These are phyloP conservation scores for Xiphophorus maculatus DNA, from an alignment of 2,113 vertebrate species.

Conservation along the genomic window DNA sequence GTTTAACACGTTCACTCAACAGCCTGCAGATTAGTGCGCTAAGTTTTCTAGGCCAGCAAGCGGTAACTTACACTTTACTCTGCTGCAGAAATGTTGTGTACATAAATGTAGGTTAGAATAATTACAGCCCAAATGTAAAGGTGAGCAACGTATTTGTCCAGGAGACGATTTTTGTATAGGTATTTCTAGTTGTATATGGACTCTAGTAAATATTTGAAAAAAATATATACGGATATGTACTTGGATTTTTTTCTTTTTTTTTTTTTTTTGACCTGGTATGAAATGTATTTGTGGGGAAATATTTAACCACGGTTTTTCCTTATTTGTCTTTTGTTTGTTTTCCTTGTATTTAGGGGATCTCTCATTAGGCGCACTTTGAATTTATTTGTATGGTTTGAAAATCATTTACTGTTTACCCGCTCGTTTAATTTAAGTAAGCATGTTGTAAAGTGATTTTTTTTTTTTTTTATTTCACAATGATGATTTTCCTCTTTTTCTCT, in stretches of 20 bases:
- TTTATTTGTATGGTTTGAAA: constrained; percentile 91
- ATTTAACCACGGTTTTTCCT: constrained; percentile 88
- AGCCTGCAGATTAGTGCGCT: background rate
- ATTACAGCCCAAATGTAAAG: constrained; percentile 85
- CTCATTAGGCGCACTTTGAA: constrained; percentile 89
- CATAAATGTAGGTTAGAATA: constrained; percentile 89
- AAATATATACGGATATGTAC: constrained; percentile 92
- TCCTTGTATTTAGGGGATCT: constrained; percentile 83
- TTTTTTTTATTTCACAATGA: constrained; percentile 87
- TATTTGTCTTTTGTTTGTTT: background rate
- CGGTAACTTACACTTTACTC: constrained; percentile 63
- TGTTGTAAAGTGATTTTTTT: constrained; percentile 96
- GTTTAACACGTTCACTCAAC: constrained; percentile 17
- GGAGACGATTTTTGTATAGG: constrained; percentile 98
- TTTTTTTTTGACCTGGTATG: constrained; percentile 87
- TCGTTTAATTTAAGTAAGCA: constrained; percentile 97
- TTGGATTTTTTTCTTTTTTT: constrained; percentile 82
- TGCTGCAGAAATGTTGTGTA: constrained; percentile 81
- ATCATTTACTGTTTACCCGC: constrained; percentile 94
- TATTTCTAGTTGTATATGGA: constrained; percentile 99
- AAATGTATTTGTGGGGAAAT: constrained; percentile 87
- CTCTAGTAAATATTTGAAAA: constrained; percentile 96
- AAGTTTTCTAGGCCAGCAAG: constrained; percentile 12
- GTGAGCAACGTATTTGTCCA: constrained; percentile 93
- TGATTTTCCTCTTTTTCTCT: constrained; percentile 32